Evolutionary conservation across 2,113 vertebrate species (phyloP).

Genomic region (Myanophis thanlyinensis): DNA sequence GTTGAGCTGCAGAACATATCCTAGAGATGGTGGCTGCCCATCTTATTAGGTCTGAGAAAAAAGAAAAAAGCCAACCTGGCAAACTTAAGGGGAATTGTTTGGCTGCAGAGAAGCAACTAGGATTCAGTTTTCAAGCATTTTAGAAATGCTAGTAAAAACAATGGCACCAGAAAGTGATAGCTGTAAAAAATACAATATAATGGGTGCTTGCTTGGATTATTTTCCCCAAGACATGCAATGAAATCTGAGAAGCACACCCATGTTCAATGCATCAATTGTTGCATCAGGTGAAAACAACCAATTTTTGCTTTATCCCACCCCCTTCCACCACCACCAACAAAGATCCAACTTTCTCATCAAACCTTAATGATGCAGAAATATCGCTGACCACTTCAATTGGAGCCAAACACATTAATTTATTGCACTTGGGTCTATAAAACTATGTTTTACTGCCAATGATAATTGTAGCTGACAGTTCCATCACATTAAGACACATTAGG

Average conservation of each 20-base stretch:
- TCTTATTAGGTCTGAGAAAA: not conserved
- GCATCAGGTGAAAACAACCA: conserved; percentile 13
- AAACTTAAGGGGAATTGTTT: not conserved
- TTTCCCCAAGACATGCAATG: not conserved
- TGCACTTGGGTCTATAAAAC: conserved; percentile 52
- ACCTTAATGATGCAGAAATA: conserved; percentile 63
- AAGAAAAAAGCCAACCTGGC: not conserved
- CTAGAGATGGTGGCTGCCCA: not conserved
- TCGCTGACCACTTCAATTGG: conserved; percentile 48
- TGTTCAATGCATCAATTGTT: not conserved
- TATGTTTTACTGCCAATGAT: conserved; percentile 61
- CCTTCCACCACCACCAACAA: not conserved
- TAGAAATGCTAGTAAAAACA: not conserved
- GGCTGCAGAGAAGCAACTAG: not conserved
- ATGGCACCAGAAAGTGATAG: not conserved
- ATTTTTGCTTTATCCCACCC: not conserved
- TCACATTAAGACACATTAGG: conserved; percentile 66
- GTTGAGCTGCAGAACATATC: too few relatives aligned
- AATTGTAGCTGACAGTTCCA: conserved; percentile 63
- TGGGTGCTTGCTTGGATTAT: not conserved
- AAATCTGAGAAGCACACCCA: conserved; percentile 31
- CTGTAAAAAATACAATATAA: not conserved
- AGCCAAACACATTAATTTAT: conserved; percentile 49
- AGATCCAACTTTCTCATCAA: conserved; percentile 46
- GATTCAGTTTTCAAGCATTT: not conserved